Evolutionary conservation across 2,113 vertebrate genomes (phyloP), one percentile per base, ranked within the genome.

Genomic region (Neofelis nebulosa): DNA sequence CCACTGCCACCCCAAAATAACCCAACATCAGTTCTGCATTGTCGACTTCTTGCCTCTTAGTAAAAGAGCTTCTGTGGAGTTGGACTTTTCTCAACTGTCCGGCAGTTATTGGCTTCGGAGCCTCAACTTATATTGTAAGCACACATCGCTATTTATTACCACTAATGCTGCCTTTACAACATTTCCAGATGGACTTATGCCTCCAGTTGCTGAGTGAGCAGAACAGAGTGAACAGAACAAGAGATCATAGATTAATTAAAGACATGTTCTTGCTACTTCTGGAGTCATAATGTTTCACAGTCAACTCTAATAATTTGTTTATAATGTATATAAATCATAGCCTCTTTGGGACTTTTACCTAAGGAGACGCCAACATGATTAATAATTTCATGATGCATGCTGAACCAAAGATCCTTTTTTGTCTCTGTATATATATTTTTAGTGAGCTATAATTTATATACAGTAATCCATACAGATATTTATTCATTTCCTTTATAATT

Each of bases 161-260:
- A 45, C 36, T 69, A 82, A 79, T 23, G 57, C n/a, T 71, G n/a
- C 45, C 55, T 41, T 81, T 63, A 36, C n/a, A 29, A 25, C 29
- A 66, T 83, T 93, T 91, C 96, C 93, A 85, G 85, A 91, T 94
- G 84, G 41, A 25, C 31, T 83, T 36, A 36, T 25, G 50, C n/a
- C 73, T 94, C 31, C 55, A 48, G 38, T 68, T 63, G 36, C 66
- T 71, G 57, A 73, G 31, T 41, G 61, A n/a, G 16, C 36, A 84
- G 73, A 57, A 88, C 87, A 89, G 31, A 65, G 36, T 52, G 88
- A 85, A 66, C 48, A 4, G n/a, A 84, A 89, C 16, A 86, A 93
- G 79, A 83, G 3, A 83, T 91, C 33, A 74, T n/a, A 73, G 73
- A 92, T 80, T 96, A 82, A 79, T 89, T 79, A 66, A 76, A 84